These are phyloP conservation scores for Papio anubis DNA, from an alignment of 2,113 vertebrate genomes.

Conservation along the genomic window DNA sequence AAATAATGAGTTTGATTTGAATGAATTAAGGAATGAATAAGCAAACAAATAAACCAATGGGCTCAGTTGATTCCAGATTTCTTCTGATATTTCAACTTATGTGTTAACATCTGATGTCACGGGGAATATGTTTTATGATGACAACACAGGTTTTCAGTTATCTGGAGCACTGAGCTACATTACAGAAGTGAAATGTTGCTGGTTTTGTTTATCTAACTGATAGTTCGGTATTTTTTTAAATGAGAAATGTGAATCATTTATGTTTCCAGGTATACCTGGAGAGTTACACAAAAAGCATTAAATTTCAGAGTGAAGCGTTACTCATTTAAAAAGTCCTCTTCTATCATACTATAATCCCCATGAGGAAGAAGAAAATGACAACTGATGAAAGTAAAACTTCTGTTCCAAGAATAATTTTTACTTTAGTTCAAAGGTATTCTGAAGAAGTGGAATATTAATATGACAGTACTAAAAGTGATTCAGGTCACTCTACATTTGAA, in stretches of 20 bases:
- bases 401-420: slow-evolving; percentile 1
- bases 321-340: slow-evolving; percentile 53
- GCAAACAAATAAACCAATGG: background rate
- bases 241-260: slow-evolving; percentile 65
- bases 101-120: background rate
- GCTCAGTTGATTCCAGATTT: background rate
- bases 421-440: slow-evolving; percentile 23
- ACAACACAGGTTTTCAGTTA: background rate
- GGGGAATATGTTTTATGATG: background rate
- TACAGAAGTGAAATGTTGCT: background rate
- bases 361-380: slow-evolving; percentile 39
- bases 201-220: slow-evolving; percentile 33
- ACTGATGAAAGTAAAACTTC: background rate
- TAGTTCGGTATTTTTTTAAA: slow-evolving; percentile 47
- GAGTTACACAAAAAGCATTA: slow-evolving; percentile 44
- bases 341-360: background rate
- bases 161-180: background rate
- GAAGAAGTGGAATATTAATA: background rate
- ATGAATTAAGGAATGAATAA: background rate
- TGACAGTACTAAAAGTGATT: background rate
- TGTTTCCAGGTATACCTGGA: slow-evolving; percentile 37
- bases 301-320: slow-evolving; percentile 50
- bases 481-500: background rate
- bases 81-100: slow-evolving; percentile 5
- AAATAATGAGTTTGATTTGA: background rate